phyloP scores from a whole-genome alignment of 2,797 vertebrate genomes.

The Sphenopsis melanotis region DNA sequence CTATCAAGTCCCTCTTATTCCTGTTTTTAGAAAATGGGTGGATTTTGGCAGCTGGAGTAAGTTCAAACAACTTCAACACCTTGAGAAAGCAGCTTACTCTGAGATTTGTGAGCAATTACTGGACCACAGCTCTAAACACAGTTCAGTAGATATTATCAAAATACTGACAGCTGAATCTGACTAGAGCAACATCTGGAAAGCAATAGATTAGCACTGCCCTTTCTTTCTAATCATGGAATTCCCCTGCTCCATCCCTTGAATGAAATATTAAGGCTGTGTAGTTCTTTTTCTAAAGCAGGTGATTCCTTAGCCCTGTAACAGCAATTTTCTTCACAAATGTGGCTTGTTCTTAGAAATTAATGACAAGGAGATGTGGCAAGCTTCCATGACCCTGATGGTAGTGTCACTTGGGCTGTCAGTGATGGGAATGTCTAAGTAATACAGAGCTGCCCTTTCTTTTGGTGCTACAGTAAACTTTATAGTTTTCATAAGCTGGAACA shows the following conservation, averaged over 20 bases:
- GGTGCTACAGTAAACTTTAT: slow-evolving; percentile 24
- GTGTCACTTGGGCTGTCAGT: slow-evolving; percentile 70
- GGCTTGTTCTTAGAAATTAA: slow-evolving; percentile 75
- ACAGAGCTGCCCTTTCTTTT: slow-evolving; percentile 74
- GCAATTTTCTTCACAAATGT: slow-evolving; percentile 62
- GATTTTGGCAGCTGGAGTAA: background rate
- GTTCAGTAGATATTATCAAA: background rate
- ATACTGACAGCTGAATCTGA: background rate
- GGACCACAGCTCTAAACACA: background rate
- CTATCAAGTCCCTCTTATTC: background rate
- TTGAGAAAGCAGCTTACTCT: background rate
- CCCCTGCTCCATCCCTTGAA: background rate
- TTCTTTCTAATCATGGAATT: background rate
- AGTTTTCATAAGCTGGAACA: background rate
- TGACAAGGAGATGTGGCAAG: slow-evolving; percentile 6
- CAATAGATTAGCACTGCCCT: background rate
- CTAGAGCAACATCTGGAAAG: background rate
- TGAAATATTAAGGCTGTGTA: background rate
- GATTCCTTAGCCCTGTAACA: slow-evolving; percentile 66
- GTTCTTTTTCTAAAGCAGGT: slow-evolving; percentile 44
- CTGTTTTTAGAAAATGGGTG: background rate
- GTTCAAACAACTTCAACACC: background rate
- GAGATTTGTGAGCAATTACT: background rate
- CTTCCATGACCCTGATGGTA: slow-evolving; percentile 63
- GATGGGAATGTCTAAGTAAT: slow-evolving; percentile 70